Conservation (phyloP, 2,888 invertebrate genomes). For the Hirtodrosophila confusa region DNA sequence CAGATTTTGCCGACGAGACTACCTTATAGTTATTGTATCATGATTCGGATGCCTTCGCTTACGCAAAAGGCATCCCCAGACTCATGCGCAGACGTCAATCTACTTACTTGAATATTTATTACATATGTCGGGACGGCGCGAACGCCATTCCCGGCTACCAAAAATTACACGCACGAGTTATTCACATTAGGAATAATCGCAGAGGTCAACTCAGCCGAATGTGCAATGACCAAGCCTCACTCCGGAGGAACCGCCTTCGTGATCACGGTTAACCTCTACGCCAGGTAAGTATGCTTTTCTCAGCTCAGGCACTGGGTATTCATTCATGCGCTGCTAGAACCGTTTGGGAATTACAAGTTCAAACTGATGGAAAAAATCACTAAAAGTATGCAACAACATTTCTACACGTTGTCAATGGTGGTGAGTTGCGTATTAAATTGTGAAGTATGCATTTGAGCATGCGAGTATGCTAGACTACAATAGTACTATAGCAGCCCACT, state of each 20-base stretch:
- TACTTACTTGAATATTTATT: no score
- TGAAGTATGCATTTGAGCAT: no score
- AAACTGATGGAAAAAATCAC: not conserved
- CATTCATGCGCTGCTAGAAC: not conserved
- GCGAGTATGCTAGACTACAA: no score
- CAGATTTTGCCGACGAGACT: no score
- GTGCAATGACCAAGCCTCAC: constrained; percentile 87
- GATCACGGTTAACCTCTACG: constrained; percentile 83
- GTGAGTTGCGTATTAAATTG: not conserved
- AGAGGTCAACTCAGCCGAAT: constrained; percentile 89
- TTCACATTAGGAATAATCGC: constrained; percentile 91
- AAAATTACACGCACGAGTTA: constrained; percentile 90
- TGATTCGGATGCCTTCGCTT: no score
- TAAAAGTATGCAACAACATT: constrained; percentile 24
- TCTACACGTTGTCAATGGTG: not conserved
- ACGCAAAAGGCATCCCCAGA: no score
- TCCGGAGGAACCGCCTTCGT: constrained; percentile 83
- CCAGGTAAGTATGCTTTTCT: constrained; percentile 81
- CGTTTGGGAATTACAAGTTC: constrained; percentile 33
- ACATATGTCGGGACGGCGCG: constrained; percentile 86
- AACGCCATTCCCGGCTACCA: constrained; percentile 88
- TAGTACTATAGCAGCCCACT: no score
- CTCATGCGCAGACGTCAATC: no score
- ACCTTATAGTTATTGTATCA: no score
- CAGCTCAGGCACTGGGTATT: not conserved